These are phyloP conservation scores for Pangasius sanitwongsei DNA, from an alignment of 2,797 vertebrate species.

Conservation along the genomic window DNA sequence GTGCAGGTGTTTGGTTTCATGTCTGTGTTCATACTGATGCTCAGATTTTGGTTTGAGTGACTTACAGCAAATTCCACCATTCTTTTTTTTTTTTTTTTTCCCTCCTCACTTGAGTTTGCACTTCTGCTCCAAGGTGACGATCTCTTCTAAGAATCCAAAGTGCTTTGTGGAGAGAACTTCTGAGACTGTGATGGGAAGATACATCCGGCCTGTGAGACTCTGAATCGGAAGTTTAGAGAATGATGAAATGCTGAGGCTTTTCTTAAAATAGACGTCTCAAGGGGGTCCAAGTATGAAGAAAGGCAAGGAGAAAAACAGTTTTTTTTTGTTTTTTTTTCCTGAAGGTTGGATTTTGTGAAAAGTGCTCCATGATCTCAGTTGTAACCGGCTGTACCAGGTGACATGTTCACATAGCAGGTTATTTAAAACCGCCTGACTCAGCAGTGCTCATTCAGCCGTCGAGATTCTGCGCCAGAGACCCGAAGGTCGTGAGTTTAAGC, in stretches of 20 bases:
- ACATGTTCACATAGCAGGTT: not conserved
- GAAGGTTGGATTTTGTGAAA: not conserved
- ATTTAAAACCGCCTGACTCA: not conserved
- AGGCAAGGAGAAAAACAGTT: not conserved
- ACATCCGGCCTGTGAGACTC: not conserved
- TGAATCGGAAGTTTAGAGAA: not conserved
- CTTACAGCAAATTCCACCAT: not conserved
- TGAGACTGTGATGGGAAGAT: not conserved
- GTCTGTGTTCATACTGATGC: not conserved
- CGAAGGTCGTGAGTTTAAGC: not conserved
- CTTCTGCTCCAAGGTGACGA: not conserved
- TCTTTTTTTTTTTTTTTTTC: not conserved
- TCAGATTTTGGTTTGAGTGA: not conserved
- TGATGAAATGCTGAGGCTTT: not conserved
- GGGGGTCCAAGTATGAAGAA: not conserved
- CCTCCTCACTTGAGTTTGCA: not conserved
- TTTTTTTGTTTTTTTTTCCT: not conserved
- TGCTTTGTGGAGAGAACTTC: not conserved
- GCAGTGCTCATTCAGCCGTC: conserved; percentile 1
- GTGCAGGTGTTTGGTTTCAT: not conserved
- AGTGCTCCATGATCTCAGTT: no score
- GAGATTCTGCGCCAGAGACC: not conserved
- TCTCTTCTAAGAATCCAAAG: not conserved
- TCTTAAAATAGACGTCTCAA: not conserved
- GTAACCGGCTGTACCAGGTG: not conserved